Evolutionary conservation across 2,888 invertebrate genomes (phyloP), one percentile per base, ranked within the genome.

Genomic region (Schizotus pectinicornis): DNA sequence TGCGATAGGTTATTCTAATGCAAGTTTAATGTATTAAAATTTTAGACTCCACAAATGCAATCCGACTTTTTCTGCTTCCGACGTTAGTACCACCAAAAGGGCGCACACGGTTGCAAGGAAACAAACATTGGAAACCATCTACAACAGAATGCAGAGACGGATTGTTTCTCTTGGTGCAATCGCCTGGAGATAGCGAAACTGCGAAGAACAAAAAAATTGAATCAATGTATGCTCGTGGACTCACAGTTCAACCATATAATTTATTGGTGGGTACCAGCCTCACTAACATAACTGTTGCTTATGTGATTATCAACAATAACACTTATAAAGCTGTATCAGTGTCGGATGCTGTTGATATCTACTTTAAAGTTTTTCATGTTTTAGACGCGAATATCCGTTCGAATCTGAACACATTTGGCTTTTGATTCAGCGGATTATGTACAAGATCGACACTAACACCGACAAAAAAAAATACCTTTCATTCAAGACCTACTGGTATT

Each of bases 401-500:
- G 53, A 53, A 46, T n/a, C 36, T 7, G 46, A 53, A 35, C 45
- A 53, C 12, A 46, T 53, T 36, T 53, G 46, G 35, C 8, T 36
- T n/a, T 11, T 53, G 7, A 45, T 53, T 11, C 37, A 53, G 30
- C n/a, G n/a, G n/a, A n/a, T n/a, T n/a, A 13, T 12, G 9, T 43
- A 32, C 13, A 30, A 43, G 30, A 7, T 52, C n/a, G n/a, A n/a
- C 7, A 43, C 52, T 1, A 14, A 14, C 8, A 12, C n/a, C 13
- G 34, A 42, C 12, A n/a, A n/a, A 52, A 34, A n/a, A 22, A 33
- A 43, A 52, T 43, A 12, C 52, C 42, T 14, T 42, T n/a, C n/a
- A n/a, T n/a, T n/a, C n/a, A n/a, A n/a, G n/a, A n/a, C n/a, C n/a
- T n/a, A n/a, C n/a, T n/a, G n/a, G n/a, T n/a, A n/a, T n/a, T n/a